phyloP scores from a whole-genome alignment of 2,797 vertebrate species.

The Pempheris klunzingeri region DNA sequence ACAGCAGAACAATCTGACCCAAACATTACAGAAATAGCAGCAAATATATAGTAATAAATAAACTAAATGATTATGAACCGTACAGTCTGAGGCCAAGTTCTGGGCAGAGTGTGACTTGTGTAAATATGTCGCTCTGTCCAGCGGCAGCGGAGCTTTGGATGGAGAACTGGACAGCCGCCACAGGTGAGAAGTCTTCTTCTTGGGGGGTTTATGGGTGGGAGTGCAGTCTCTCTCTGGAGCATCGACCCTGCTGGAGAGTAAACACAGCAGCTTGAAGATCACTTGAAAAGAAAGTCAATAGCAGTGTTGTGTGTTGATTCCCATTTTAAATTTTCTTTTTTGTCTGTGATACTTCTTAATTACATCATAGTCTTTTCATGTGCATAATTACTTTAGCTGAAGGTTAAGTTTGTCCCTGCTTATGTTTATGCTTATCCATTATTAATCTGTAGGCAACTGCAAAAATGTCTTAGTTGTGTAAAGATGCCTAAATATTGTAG shows the following conservation, averaged over 20 bases:
- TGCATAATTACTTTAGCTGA: neutral
- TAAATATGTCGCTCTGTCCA: slow-evolving; percentile 66
- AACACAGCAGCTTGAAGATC: neutral
- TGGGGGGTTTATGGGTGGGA: slow-evolving; percentile 65
- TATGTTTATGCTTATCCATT: slow-evolving; percentile 23
- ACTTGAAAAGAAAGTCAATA: neutral
- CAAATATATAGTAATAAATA: neutral
- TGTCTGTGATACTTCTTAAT: neutral
- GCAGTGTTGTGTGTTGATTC: neutral
- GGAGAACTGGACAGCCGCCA: slow-evolving; percentile 75
- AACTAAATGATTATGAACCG: slow-evolving; percentile 28
- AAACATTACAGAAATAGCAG: slow-evolving; percentile 3
- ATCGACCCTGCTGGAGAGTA: slow-evolving; percentile 37
- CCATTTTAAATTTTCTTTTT: neutral
- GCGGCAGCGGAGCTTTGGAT: slow-evolving; percentile 54
- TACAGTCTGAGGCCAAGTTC: slow-evolving; percentile 87
- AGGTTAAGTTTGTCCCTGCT: neutral
- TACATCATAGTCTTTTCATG: neutral
- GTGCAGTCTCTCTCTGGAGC: slow-evolving; percentile 45
- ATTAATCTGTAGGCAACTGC: slow-evolving; percentile 15
- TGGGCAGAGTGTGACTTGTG: slow-evolving; percentile 90
- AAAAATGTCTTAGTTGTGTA: neutral
- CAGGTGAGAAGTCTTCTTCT: slow-evolving; percentile 79
- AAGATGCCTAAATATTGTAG: neutral
- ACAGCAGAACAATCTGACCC: neutral